Evolutionary conservation across 1,140 invertebrate genomes (phyloP).

Genomic region (Lordiphosa collinella): DNA sequence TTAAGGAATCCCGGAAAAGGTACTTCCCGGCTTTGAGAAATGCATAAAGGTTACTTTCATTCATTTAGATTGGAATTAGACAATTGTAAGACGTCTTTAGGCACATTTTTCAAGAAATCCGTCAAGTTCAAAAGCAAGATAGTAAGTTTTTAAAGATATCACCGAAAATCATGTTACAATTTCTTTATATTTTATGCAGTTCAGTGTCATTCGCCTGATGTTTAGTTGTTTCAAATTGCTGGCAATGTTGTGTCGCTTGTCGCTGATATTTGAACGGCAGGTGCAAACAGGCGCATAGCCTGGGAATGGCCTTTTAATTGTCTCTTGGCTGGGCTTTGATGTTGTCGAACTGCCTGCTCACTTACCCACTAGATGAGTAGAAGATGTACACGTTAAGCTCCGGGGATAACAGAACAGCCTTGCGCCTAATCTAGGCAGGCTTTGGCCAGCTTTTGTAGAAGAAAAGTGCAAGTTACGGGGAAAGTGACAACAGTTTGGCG

Average conservation of each 20-base stretch:
- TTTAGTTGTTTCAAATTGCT: background rate
- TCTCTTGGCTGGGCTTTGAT: background rate
- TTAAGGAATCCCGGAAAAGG: too few species aligned
- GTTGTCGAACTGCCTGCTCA: background rate
- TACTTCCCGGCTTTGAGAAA: too few species aligned
- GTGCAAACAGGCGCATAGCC: background rate
- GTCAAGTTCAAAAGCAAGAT: too few species aligned
- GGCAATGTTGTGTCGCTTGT: background rate
- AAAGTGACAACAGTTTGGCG: too few species aligned
- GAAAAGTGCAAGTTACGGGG: too few species aligned
- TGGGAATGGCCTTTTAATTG: constrained; percentile 6
- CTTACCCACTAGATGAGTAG: too few species aligned
- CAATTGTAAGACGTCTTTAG: too few species aligned
- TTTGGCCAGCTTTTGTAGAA: background rate
- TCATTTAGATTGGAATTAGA: too few species aligned
- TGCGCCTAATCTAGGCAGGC: background rate
- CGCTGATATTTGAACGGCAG: constrained; percentile 1
- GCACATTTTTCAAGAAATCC: too few species aligned
- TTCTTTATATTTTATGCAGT: background rate
- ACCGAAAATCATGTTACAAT: too few species aligned
- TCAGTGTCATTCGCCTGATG: background rate
- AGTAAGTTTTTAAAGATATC: too few species aligned
- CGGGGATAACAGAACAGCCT: background rate
- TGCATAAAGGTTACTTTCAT: too few species aligned
- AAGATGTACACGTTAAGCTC: background rate